Conservation (phyloP, 2,888 invertebrate species). For the Aphodius sticticus region DNA sequence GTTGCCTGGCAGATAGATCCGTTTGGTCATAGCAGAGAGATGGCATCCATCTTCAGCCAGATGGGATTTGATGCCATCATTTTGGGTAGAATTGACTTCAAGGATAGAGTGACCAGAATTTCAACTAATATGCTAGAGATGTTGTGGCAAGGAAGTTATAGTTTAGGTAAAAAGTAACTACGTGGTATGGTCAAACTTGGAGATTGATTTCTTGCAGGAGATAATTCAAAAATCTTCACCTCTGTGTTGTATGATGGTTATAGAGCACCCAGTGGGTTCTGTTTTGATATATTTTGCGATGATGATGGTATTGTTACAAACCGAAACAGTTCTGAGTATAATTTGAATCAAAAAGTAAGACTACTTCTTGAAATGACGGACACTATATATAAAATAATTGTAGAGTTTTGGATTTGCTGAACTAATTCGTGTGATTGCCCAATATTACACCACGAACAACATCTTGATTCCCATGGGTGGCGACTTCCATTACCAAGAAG, state of each 20-base stretch:
- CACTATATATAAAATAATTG: background rate
- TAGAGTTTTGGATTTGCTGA: slow-evolving; percentile 24
- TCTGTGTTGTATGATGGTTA: slow-evolving; percentile 72
- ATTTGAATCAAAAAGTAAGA: slow-evolving; percentile 68
- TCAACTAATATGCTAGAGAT: slow-evolving; percentile 72
- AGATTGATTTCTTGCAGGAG: slow-evolving; percentile 29
- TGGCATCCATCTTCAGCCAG: slow-evolving; percentile 75
- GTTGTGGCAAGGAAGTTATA: slow-evolving; percentile 77
- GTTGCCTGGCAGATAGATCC: slow-evolving; percentile 91
- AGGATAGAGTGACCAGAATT: slow-evolving; percentile 72
- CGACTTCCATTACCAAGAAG: slow-evolving; percentile 87
- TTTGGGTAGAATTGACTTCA: slow-evolving; percentile 83
- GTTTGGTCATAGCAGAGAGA: slow-evolving; percentile 80
- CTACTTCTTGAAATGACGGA: background rate
- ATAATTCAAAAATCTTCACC: slow-evolving; percentile 60
- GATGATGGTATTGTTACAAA: slow-evolving; percentile 61
- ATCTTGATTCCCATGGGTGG: slow-evolving; percentile 92
- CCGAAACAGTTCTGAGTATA: slow-evolving; percentile 68
- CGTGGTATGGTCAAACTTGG: background rate
- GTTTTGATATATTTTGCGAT: slow-evolving; percentile 75
- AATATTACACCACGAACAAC: slow-evolving; percentile 72
- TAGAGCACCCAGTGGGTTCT: slow-evolving; percentile 75
- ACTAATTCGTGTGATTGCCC: slow-evolving; percentile 60
- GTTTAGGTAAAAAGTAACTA: slow-evolving; percentile 25
- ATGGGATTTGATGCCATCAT: slow-evolving; percentile 89